Percentiles rank a stretch among this genome's conserved stretches.
Evolutionary conservation across 2,113 vertebrate genomes (phyloP).

Genomic region (Megalops atlanticus): DNA sequence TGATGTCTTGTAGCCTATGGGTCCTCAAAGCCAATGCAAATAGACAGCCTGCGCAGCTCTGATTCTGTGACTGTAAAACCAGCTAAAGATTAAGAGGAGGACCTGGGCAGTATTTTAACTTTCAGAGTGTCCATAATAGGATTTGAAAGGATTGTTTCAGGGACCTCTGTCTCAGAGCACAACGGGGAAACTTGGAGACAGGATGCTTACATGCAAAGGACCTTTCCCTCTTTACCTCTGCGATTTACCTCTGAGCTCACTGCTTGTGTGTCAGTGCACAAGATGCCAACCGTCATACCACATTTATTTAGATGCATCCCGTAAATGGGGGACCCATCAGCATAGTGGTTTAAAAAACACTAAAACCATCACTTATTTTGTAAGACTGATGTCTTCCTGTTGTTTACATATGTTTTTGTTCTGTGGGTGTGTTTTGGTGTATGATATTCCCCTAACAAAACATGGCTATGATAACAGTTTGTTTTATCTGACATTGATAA

Average conservation of each 20-base stretch:
- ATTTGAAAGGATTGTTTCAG: not conserved
- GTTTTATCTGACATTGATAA: not conserved
- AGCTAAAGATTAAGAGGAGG: slow-evolving; percentile 7
- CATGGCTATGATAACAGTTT: too few relatives aligned
- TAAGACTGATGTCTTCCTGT: too few relatives aligned
- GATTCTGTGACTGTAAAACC: not conserved
- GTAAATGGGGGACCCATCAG: not conserved
- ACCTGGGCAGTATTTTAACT: not conserved
- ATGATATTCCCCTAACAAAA: not conserved
- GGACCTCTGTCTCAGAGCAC: not conserved
- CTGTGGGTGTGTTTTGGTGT: too few relatives aligned
- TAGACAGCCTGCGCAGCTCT: not conserved
- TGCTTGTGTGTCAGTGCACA: not conserved
- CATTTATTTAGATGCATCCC: not conserved
- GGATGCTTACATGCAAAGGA: not conserved
- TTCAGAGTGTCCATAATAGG: slow-evolving; percentile 5
- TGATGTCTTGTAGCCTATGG: not conserved
- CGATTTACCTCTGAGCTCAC: too few relatives aligned
- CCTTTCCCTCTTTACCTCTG: too few relatives aligned
- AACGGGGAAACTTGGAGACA: not conserved
- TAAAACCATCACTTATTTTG: too few relatives aligned
- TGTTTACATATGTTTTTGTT: too few relatives aligned
- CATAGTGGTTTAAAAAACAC: not conserved
- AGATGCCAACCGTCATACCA: too few relatives aligned
- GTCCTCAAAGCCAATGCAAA: too few relatives aligned